Percentiles rank a stretch among this genome's conserved stretches.
phyloP scores from a whole-genome alignment of 2,888 invertebrate species.

The Lithophane ornitopus region DNA sequence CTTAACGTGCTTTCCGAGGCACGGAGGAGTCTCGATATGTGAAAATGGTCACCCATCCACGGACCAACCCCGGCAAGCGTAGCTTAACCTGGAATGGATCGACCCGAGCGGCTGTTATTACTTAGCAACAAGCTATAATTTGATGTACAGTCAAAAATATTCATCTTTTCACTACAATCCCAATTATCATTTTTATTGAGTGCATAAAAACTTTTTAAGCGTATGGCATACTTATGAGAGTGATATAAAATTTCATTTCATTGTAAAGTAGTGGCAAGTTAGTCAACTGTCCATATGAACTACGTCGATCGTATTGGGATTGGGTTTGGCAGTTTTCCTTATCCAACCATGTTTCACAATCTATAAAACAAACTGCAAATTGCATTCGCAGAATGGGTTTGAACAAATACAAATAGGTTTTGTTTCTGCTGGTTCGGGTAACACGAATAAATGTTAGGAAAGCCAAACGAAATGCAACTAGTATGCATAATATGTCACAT shows the following conservation, averaged over 20 bases:
- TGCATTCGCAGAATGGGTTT: conserved; percentile 36
- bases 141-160: too few species aligned
- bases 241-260: too few species aligned
- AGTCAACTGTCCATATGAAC: background rate
- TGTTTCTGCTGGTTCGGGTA: background rate
- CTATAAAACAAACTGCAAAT: conserved; percentile 48
- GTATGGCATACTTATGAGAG: background rate
- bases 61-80: too few species aligned
- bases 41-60: too few species aligned
- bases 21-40: too few species aligned
- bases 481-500: background rate
- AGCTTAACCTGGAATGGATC: too few species aligned
- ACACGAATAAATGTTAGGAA: background rate
- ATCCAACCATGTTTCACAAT: conserved; percentile 31
- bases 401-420: background rate
- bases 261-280: background rate
- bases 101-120: too few species aligned
- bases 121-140: too few species aligned
- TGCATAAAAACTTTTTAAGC: too few species aligned
- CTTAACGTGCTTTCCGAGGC: too few species aligned
- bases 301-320: conserved; percentile 15
- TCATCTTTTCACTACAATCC: too few species aligned
- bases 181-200: too few species aligned
- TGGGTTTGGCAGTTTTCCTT: conserved; percentile 23
- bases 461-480: background rate